Evolutionary conservation across 2,888 invertebrate genomes (phyloP), one percentile per base, ranked within the genome.

Genomic region (Lutraria lutraria): DNA sequence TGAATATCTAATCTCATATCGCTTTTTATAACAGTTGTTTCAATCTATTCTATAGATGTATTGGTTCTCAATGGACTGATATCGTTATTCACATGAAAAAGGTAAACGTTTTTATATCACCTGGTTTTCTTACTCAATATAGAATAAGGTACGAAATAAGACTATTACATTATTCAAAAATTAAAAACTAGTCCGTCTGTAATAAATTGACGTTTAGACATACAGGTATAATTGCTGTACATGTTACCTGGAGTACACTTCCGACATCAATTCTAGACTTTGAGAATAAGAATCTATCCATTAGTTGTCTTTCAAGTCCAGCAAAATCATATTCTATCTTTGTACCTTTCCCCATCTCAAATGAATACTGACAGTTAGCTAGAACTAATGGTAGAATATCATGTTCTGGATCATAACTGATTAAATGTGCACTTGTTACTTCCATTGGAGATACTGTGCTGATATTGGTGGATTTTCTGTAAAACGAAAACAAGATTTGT

Each of bases 291-390:
- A 95, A 94, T 63, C 93, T 88, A 85, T 94, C 94, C 85, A 92
- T 92, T 6, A 95, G 83, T 82, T 94, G 94, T 52, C 92, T 88
- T 88, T 95, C 93, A 16, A 95, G 82, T 60, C 90, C 90, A 0
- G 34, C 79, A 87, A 94, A 95, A 89, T 95, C 93, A 86, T 95
- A 95, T 63, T 93, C 92, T 16, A 95, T 91, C 60, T 91, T 91
- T n/a, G 91, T 89, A 0, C 91, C 91, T 54, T 89, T 89, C n/a
- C 91, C 91, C 29, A 91, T 83, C 72, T 91, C 91, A 88, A 94
- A 93, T 21, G 95, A 93, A 85, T 95, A 95, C 52, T 93, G 92
- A 83, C 94, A 94, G 91, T 94, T 94, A 54, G 94, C 94, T 56
- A 95, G 87, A 12, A 95, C 89, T 53, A 95, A 79, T 21, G 94